Evolutionary conservation across 2,113 vertebrate genomes (phyloP).

Genomic region (Melanostigma gelatinosum): DNA sequence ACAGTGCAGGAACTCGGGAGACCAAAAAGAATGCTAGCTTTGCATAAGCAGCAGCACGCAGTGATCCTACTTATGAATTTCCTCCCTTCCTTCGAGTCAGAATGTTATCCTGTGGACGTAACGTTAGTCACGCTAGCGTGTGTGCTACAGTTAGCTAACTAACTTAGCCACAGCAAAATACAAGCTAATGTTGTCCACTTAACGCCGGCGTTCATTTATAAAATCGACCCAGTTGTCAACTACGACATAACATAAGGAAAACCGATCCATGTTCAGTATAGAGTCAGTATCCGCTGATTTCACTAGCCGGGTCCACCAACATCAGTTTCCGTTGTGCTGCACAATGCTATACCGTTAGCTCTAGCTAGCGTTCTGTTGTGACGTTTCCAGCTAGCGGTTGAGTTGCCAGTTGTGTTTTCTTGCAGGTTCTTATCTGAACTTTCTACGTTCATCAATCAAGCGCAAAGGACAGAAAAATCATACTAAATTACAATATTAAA

Average conservation of each 20-base stretch:
- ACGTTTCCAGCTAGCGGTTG: background rate
- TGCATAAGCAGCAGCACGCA: slow-evolving; percentile 44
- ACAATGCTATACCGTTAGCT: slow-evolving; percentile 1
- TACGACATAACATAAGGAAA: background rate
- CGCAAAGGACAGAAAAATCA: background rate
- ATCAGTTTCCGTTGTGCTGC: slow-evolving; percentile 14
- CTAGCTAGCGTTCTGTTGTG: background rate
- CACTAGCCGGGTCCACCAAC: background rate
- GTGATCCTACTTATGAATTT: slow-evolving; percentile 54
- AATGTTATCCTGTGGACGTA: slow-evolving; percentile 28
- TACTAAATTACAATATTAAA: background rate
- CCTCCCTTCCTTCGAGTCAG: slow-evolving; percentile 66
- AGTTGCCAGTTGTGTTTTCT: slow-evolving; percentile 47
- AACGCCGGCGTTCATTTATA: background rate
- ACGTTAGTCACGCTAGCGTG: slow-evolving; percentile 46
- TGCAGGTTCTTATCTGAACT: background rate
- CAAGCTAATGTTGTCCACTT: slow-evolving; percentile 2
- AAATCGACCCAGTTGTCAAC: background rate
- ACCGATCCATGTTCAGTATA: background rate
- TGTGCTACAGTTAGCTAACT: slow-evolving; percentile 43
- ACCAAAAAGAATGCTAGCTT: slow-evolving; percentile 34
- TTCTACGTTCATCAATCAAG: background rate
- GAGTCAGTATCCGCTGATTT: background rate
- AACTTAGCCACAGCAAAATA: slow-evolving; percentile 1
- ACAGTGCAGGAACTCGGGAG: slow-evolving; percentile 21